Evolutionary conservation across 2,797 vertebrate species (phyloP).

Genomic region (Eurystomus glaucurus): DNA sequence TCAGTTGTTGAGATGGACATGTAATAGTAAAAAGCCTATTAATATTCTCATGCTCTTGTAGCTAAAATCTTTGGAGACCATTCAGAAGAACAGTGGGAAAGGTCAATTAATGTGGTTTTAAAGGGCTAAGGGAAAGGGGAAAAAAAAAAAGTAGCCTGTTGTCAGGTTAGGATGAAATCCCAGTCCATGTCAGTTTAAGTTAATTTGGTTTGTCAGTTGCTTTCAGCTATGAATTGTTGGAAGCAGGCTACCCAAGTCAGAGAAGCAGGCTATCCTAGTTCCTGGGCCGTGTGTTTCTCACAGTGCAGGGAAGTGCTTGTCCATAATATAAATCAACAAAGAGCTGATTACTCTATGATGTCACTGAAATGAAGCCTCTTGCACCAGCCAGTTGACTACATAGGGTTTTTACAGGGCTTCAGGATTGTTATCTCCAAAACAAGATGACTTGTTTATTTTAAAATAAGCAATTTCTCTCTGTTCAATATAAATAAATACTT

Average conservation of each 20-base stretch:
- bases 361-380: not conserved
- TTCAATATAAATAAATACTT: not conserved
- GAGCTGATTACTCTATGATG: not conserved
- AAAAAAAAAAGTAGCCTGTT: not conserved
- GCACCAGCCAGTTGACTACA: not conserved
- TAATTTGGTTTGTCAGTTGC: constrained; percentile 15
- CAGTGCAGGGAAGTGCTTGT: not conserved
- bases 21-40: not conserved
- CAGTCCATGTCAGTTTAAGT: not conserved
- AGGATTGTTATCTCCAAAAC: not conserved
- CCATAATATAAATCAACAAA: fast-evolving
- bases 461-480: not conserved
- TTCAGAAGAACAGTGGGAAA: not conserved
- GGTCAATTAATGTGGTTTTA: not conserved
- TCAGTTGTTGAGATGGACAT: not conserved
- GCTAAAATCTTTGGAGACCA: not conserved
- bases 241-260: not conserved
- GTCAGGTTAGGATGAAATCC: constrained; percentile 5
- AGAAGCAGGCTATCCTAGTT: not conserved
- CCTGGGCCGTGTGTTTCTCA: not conserved
- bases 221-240: not conserved
- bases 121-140: not conserved
- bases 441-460: not conserved
- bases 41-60: not conserved
- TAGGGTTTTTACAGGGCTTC: not conserved